Base-by-base conservation (phyloP, 1,140 invertebrate species). In the Aphelenchoides fujianensis region DNA sequence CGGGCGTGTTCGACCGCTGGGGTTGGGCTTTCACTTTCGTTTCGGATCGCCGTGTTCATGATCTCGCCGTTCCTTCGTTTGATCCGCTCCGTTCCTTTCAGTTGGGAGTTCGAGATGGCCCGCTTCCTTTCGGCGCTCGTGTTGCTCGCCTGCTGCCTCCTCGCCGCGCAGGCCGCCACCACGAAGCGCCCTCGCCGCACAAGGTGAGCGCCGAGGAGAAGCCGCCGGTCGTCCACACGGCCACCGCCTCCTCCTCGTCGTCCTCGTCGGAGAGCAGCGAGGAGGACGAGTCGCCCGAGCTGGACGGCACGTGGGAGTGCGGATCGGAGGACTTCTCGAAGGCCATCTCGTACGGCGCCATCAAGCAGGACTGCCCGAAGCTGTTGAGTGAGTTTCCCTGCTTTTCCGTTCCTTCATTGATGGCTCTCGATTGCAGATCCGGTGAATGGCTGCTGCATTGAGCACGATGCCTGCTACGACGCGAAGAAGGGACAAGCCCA, bases 401-500 rank as follows among this genome's bases (percentile, higher is more conserved):
- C 23, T 48, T 48, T 12, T 23, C 12, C 41, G 41, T 16, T 48
- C 41, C n/a, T n/a, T n/a, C n/a, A 48, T 48, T 48, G 12, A 59
- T 7, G 34, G 34, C 55, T 7, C 5, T 59, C 5, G 19, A 5
- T 7, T 69, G 19, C 34, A 69, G 67, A 69, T 68, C 12, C 12
- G 2, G 64, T 69, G 3, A 69, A 69, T 30, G 16, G 71, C 64
- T 69, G 67, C 30, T 69, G 67, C 37, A 1, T 69, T 1, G 64
- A 68, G 16, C 71, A 71, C 23, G 70, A 71, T 19, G 31, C 53
- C 27, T 73, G 32, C 69, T 74, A 73, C 23, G 35, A 74, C 12
- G 32, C 48, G 28, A n/a, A 73, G 70, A 73, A 73, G 28, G 69
- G 70, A 27, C 69, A 74, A n/a, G 32, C n/a, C 19, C 3, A 71